Percentiles rank a stretch among this genome's conserved stretches.
phyloP scores from a whole-genome alignment of 2,888 invertebrate genomes.

The Stenolophus ochropezus region DNA sequence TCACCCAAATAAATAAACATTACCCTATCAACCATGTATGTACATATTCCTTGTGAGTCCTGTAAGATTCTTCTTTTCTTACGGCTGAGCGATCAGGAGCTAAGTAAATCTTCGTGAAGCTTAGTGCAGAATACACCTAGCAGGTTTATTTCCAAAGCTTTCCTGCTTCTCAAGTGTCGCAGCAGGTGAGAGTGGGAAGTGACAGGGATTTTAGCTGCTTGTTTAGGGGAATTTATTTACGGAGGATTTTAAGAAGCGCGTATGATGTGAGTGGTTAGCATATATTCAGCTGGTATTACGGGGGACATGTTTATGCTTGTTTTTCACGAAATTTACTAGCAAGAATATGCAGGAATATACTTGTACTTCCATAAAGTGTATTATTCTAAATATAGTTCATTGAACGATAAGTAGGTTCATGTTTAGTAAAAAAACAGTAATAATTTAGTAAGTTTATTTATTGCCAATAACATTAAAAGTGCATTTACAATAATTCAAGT shows the following conservation, averaged over 20 bases:
- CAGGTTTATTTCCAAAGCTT: constrained; percentile 30
- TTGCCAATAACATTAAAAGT: no score
- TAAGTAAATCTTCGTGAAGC: constrained; percentile 42
- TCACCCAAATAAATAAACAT: no score
- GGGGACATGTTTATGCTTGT: neutral
- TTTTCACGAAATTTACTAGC: neutral
- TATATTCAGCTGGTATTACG: constrained; percentile 18
- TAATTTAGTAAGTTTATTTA: no score
- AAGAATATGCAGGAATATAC: no score
- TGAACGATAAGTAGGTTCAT: no score
- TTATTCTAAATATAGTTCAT: no score
- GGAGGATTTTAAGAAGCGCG: constrained; percentile 29
- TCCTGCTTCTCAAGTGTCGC: neutral
- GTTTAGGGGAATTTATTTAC: constrained; percentile 44
- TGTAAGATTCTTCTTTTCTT: neutral
- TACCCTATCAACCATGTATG: no score
- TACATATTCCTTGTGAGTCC: neutral
- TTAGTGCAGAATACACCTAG: constrained; percentile 18
- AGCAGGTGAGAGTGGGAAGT: constrained; percentile 33
- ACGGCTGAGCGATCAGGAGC: neutral
- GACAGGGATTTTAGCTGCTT: constrained; percentile 44
- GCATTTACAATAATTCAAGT: no score
- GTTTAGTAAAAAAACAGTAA: no score
- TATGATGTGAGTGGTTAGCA: constrained; percentile 18
- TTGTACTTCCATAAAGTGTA: no score